phyloP scores from a whole-genome alignment of 2,113 vertebrate species.

The Odocoileus hemionus region DNA sequence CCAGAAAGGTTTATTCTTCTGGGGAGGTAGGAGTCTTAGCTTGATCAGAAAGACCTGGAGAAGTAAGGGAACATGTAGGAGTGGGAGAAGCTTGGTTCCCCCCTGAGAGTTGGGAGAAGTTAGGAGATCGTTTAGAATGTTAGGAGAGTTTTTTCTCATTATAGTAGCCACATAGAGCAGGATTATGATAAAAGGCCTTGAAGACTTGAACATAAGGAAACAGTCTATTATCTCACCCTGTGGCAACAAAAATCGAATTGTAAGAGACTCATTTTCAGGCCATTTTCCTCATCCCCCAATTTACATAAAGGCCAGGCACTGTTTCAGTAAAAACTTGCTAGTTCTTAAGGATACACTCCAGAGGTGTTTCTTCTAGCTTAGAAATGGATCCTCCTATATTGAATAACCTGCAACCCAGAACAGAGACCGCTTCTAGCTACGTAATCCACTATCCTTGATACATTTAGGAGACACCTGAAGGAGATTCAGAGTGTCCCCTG shows the following conservation, averaged over 20 bases:
- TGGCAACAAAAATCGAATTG: not conserved
- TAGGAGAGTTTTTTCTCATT: not conserved
- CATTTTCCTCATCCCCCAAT: not conserved
- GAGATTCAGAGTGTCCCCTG: not conserved
- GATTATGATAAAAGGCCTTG: not conserved
- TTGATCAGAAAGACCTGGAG: not conserved
- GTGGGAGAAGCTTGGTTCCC: not conserved
- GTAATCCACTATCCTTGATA: not conserved
- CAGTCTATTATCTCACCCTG: not conserved
- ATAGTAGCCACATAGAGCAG: not conserved
- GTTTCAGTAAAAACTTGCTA: not conserved
- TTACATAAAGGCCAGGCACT: not conserved
- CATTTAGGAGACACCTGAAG: not conserved
- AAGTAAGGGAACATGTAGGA: not conserved
- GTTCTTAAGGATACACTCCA: not conserved
- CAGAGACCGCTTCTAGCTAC: not conserved
- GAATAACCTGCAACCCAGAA: not conserved
- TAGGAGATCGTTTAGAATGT: not conserved
- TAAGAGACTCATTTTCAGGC: not conserved
- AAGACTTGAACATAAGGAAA: not conserved
- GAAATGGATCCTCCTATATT: not conserved
- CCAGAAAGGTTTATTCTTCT: not conserved
- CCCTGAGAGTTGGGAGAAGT: not conserved
- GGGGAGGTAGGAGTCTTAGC: not conserved
- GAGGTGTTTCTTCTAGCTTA: not conserved